Evolutionary conservation across 2,113 vertebrate genomes (phyloP), one percentile per base, ranked within the genome.

Genomic region (Lasiurus cinereus): DNA sequence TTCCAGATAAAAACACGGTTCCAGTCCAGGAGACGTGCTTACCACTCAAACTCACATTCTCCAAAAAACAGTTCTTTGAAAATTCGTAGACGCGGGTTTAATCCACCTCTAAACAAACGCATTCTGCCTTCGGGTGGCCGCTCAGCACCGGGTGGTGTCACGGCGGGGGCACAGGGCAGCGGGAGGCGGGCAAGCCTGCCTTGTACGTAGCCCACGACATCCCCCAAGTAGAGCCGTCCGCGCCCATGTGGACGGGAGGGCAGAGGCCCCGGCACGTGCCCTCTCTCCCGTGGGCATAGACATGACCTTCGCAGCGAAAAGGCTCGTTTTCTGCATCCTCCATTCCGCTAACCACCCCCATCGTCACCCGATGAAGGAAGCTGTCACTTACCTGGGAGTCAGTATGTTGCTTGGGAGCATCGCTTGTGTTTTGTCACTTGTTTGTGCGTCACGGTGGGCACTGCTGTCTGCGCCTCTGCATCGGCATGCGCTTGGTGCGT

Each of bases 351-450:
- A 88, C 97, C 97, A 95, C 95, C 95, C 91, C 94, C 97, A 73
- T 69, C 54, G 88, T 96, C 95, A 96, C 96, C 96, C 96, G 94
- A 94, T 98, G 97, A 98, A 98, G 98, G 98, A 74, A 96, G 96
- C 97, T 98, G 97, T 98, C 97, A 98, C 98, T 99, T 99, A 98
- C 99, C 98, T 98, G 98, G 98, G 95, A 98, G 97, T 98, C 98
- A 97, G 98, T 98, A 98, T 98, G 97, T 96, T 96, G 96, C 95
- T 59, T 97, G 97, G 98, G 95, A 97, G 96, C 98, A 95, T 97
- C 93, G 84, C 97, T 39, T 39, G 39, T 97, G 98, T 98, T 98
- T 97, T 98, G 96, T 98, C 96, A 98, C 98, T 99, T 98, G 98
- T 98, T 98, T 98, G 97, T 97, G 95, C 94, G 92, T 97, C 97